phyloP scores from a whole-genome alignment of 2,888 invertebrate genomes.

The Sinopyrophorus schimmeli region DNA sequence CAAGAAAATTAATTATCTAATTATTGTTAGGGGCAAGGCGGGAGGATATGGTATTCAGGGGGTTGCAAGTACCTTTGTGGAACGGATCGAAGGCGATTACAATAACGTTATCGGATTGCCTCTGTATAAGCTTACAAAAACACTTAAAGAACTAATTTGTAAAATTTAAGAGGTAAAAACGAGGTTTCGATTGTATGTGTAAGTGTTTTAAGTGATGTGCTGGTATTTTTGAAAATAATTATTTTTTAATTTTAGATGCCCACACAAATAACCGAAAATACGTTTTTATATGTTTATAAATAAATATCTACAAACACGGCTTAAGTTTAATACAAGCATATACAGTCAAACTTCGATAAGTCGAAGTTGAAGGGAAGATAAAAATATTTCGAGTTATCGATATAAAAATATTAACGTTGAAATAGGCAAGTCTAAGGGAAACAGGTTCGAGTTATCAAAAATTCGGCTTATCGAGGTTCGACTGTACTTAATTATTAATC shows the following conservation, averaged over 20 bases:
- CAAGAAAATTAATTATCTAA: slow-evolving; percentile 1
- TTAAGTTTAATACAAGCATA: too few relatives aligned
- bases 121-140: slow-evolving; percentile 54
- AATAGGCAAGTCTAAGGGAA: too few relatives aligned
- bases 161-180: slow-evolving; percentile 6
- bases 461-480: too few relatives aligned
- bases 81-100: slow-evolving; percentile 66
- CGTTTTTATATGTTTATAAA: too few relatives aligned
- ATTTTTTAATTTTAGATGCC: not conserved
- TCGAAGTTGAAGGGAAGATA: too few relatives aligned
- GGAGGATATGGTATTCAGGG: slow-evolving; percentile 75
- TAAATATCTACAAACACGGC: too few relatives aligned
- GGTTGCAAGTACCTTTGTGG: slow-evolving; percentile 65
- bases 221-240: not conserved
- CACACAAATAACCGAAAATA: too few relatives aligned
- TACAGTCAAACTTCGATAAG: too few relatives aligned
- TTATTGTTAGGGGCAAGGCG: slow-evolving; percentile 59
- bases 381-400: too few relatives aligned
- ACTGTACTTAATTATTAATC: too few relatives aligned
- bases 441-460: too few relatives aligned
- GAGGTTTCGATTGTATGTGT: not conserved
- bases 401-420: too few relatives aligned
- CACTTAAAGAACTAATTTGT: slow-evolving; percentile 46
- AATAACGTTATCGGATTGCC: slow-evolving; percentile 75
- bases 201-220: slow-evolving; percentile 2